A percentile compares a stretch with the other conserved stretches of the same genome.
Evolutionary conservation across 1,140 invertebrate genomes (phyloP).

Genomic region (Hyphantria cunea): DNA sequence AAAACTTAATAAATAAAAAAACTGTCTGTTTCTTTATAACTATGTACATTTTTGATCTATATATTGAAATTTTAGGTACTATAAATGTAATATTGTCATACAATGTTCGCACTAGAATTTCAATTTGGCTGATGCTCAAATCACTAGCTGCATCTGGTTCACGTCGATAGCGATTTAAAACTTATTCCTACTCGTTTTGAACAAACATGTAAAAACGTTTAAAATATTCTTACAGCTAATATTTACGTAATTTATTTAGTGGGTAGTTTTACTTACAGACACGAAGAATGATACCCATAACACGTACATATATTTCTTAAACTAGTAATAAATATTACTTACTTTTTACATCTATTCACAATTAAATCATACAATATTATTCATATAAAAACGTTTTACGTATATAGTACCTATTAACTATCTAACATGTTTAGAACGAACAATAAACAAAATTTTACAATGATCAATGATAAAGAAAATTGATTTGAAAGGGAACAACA

Average conservation of each 20-base stretch:
- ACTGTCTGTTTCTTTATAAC: background rate
- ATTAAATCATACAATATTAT: background rate
- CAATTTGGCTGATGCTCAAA: background rate
- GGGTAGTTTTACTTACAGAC: too few relatives aligned
- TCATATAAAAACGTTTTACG: slow-evolving; percentile 5
- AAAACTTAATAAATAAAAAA: background rate
- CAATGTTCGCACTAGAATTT: slow-evolving; percentile 2
- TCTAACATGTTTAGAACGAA: too few relatives aligned
- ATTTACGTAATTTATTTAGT: too few relatives aligned
- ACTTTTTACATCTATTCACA: background rate
- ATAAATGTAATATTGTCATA: slow-evolving; percentile 13
- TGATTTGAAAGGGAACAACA: background rate
- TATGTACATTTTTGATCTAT: background rate
- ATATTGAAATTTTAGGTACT: slow-evolving; percentile 5
- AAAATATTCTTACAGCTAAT: too few relatives aligned
- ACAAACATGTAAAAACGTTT: too few relatives aligned
- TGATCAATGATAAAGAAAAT: too few relatives aligned
- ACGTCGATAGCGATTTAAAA: too few relatives aligned
- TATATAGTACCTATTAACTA: too few relatives aligned
- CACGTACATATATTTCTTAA: too few relatives aligned
- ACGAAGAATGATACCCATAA: too few relatives aligned
- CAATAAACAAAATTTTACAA: too few relatives aligned
- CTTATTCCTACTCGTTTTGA: too few relatives aligned
- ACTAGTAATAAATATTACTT: background rate
- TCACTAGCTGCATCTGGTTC: background rate